phyloP scores from a whole-genome alignment of 2,888 invertebrate genomes.

The Agriopis aurantiaria region DNA sequence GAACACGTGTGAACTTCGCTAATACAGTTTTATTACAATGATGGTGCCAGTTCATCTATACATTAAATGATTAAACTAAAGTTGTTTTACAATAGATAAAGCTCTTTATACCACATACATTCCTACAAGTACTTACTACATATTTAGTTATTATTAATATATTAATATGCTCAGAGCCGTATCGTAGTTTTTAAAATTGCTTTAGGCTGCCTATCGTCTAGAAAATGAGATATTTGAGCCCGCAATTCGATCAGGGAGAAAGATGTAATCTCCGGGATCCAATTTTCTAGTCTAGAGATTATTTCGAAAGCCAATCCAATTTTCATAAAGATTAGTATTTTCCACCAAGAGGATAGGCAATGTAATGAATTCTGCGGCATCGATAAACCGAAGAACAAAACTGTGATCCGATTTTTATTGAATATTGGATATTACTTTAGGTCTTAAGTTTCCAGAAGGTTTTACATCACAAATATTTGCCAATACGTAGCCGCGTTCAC shows the following conservation, averaged over 20 bases:
- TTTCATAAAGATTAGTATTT: constrained; percentile 37
- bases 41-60: no score
- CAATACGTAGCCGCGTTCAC: no score
- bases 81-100: no score
- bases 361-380: not conserved
- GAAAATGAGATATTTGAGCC: constrained; percentile 22
- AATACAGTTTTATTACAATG: no score
- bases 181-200: constrained; percentile 6
- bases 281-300: constrained; percentile 37
- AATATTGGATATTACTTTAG: not conserved
- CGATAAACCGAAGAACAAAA: constrained; percentile 9
- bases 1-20: no score
- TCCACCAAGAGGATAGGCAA: constrained; percentile 11
- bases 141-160: no score
- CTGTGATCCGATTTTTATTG: constrained; percentile 11
- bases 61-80: no score
- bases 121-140: no score
- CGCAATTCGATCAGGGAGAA: constrained; percentile 25
- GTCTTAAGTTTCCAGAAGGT: not conserved
- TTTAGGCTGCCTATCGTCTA: constrained; percentile 18
- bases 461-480: not conserved
- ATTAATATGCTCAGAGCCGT: no score
- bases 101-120: no score
- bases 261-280: constrained; percentile 35
- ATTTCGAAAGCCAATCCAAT: constrained; percentile 33